Evolutionary conservation across 2,888 invertebrate genomes (phyloP).

Genomic region (Sphaerophoria taeniata): DNA sequence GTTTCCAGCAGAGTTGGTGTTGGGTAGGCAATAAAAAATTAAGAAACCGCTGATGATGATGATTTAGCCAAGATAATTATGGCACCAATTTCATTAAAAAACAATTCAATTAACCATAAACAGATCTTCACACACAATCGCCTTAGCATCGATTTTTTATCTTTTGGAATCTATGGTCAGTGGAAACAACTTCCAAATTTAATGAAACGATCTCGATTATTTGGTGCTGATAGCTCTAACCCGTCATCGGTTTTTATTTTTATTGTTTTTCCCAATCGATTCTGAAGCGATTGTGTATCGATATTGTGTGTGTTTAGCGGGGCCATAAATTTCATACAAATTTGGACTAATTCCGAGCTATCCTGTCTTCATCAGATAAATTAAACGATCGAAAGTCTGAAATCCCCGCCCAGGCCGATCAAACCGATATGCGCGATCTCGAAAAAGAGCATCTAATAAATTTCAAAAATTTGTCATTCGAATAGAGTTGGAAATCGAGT

Average conservation of each 20-base stretch:
- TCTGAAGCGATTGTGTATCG: neutral
- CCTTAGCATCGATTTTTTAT: neutral
- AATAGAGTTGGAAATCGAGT: conserved; percentile 1
- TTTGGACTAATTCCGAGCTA: conserved; percentile 61
- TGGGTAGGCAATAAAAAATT: conserved; percentile 37
- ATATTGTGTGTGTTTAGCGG: conserved; percentile 15
- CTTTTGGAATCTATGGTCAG: conserved; percentile 38
- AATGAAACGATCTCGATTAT: conserved; percentile 8
- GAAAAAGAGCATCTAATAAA: conserved; percentile 31
- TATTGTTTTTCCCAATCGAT: neutral
- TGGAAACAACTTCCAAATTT: conserved; percentile 65
- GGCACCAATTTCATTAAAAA: conserved; percentile 69
- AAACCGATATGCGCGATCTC: neutral
- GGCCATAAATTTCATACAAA: conserved; percentile 55
- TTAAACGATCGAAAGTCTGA: conserved; percentile 14
- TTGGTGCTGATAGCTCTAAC: neutral
- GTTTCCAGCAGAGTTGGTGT: conserved; percentile 1
- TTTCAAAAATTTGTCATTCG: conserved; percentile 9
- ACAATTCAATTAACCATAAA: conserved; percentile 71
- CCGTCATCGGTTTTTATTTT: neutral
- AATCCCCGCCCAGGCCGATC: conserved; percentile 17
- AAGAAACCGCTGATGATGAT: conserved; percentile 43
- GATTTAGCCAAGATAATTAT: conserved; percentile 61
- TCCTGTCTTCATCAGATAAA: conserved; percentile 47
- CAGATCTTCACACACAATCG: conserved; percentile 51